Evolutionary conservation across 1,140 invertebrate genomes (phyloP), one percentile per base, ranked within the genome.

Genomic region (Portunus trituberculatus): DNA sequence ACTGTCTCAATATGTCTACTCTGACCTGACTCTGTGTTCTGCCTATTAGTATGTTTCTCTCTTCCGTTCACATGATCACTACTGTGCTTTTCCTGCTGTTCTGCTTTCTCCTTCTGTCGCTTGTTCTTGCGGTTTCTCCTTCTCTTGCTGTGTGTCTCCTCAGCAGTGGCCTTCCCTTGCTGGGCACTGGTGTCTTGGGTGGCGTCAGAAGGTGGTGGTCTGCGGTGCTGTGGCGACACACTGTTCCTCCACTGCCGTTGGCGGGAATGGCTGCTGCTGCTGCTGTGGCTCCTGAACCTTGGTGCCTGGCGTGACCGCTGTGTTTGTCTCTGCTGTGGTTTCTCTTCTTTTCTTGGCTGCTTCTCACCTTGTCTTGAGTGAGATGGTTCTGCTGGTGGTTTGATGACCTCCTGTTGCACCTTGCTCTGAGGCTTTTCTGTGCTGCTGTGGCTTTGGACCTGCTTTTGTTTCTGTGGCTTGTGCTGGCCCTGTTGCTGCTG

Each of bases 61-160:
- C 31, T 86, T 8, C 67, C 39, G 59, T 59, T 52, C 48, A 28
- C 28, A 14, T 28, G 28, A 4, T 16, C 2, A 4, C 28, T 32
- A 7, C 1, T 76, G 2, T 25, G 8, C 4, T 91, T 12, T 4
- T 31, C 45, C 32, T 93, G 46, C 86, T 45, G 32, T 31, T 93
- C 92, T 8, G 45, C 14, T 32, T 32, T 86, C 28, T 87, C 90
- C n/a, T 95, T 90, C 0, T 76, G 86, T 16, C 93, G 48, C 28
- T 45, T 92, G 83, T 95, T 95, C 45, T 39, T 95, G 39, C 94
- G 45, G 94, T 95, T 95, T 31, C 94, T 82, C 48, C 83, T 86
- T 82, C 52, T 92, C 94, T 92, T 95, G 83, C 91, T 92, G 48
- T 94, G 93, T 48, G 89, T 25, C 14, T 94, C 93, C 25, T 94